These are phyloP conservation scores for Agelas oroides DNA, from an alignment of 37 sponge, comb jelly and placozoan genomes.

Conservation along the genomic window DNA sequence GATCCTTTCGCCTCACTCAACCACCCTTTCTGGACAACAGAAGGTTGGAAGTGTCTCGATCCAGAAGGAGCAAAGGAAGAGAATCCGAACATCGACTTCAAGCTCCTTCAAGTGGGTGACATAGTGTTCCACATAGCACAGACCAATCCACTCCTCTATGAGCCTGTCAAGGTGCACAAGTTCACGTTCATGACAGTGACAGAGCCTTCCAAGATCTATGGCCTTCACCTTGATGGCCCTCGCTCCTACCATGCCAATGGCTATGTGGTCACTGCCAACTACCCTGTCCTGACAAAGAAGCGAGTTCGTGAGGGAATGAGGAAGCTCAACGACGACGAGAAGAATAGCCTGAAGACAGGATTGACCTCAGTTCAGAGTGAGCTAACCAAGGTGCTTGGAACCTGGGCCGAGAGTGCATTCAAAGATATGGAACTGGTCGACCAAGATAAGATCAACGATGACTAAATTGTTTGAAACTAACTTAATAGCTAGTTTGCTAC, in stretches of 20 bases:
- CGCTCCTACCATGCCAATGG: constrained; percentile 33
- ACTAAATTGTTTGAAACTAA: too few species aligned
- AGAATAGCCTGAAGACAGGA: neutral
- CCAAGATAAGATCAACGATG: too few species aligned
- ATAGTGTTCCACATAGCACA: constrained; percentile 15
- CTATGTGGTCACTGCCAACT: constrained; percentile 16
- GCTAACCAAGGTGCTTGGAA: constrained; percentile 11
- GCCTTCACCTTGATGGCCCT: constrained; percentile 25
- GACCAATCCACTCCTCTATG: constrained; percentile 17
- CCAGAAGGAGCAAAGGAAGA: constrained; percentile 24
- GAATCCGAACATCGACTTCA: constrained; percentile 21
- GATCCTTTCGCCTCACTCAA: constrained; percentile 14
- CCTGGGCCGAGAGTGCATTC: constrained; percentile 21
- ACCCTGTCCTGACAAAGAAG: constrained; percentile 32
- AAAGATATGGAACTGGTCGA: constrained; percentile 14
- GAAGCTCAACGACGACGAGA: constrained; percentile 26
- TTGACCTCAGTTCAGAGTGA: neutral
- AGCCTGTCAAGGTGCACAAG: constrained; percentile 13
- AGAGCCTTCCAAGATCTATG: constrained; percentile 19
- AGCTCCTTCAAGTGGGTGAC: constrained; percentile 24
- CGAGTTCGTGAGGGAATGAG: constrained; percentile 15
- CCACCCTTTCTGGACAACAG: too few species aligned
- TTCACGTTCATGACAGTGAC: neutral
- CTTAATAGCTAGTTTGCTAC: too few species aligned
- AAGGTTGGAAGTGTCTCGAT: constrained; percentile 27